Conservation (phyloP, 1,140 invertebrate species). For the Theocolax elegans region DNA sequence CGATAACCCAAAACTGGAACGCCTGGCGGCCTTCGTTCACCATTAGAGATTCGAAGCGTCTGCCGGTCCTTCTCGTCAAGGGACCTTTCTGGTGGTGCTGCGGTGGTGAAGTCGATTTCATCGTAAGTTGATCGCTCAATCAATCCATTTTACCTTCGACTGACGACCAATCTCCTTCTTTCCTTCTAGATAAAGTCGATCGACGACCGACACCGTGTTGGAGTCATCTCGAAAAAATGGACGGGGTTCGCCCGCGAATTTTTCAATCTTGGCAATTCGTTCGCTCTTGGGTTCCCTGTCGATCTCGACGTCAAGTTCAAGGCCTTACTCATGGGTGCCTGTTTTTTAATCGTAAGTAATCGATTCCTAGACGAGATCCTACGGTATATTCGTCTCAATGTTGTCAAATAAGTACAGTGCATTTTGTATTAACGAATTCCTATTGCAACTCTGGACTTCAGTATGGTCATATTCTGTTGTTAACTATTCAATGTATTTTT, state of each 20-base stretch:
- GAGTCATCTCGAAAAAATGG: constrained; percentile 84
- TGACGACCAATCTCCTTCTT: constrained; percentile 46
- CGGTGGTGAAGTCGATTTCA: constrained; percentile 4
- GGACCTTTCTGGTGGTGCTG: constrained; percentile 88
- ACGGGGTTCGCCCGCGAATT: constrained; percentile 76
- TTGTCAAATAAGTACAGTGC: too few relatives aligned
- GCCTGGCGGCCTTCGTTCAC: constrained; percentile 81
- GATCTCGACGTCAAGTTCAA: constrained; percentile 87
- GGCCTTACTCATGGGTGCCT: constrained; percentile 80
- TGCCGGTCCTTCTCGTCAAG: constrained; percentile 83
- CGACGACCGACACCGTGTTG: constrained; percentile 75
- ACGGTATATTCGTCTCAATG: too few relatives aligned
- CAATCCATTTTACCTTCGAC: too few relatives aligned
- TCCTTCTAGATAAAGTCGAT: constrained; percentile 73
- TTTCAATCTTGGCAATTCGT: constrained; percentile 82
- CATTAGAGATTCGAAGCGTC: constrained; percentile 81
- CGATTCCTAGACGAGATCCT: neutral
- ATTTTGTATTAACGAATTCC: too few relatives aligned
- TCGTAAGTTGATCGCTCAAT: constrained; percentile 9
- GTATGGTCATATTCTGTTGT: too few relatives aligned
- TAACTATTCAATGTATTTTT: too few relatives aligned
- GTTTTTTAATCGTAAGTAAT: constrained; percentile 77
- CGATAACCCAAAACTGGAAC: constrained; percentile 87
- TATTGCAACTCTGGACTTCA: too few relatives aligned
- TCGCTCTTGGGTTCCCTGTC: constrained; percentile 82